Evolutionary conservation across 92 coral and sea anemone species (phyloP), one percentile per base, ranked within the genome.

Genomic region (Epizoanthus rinbou): DNA sequence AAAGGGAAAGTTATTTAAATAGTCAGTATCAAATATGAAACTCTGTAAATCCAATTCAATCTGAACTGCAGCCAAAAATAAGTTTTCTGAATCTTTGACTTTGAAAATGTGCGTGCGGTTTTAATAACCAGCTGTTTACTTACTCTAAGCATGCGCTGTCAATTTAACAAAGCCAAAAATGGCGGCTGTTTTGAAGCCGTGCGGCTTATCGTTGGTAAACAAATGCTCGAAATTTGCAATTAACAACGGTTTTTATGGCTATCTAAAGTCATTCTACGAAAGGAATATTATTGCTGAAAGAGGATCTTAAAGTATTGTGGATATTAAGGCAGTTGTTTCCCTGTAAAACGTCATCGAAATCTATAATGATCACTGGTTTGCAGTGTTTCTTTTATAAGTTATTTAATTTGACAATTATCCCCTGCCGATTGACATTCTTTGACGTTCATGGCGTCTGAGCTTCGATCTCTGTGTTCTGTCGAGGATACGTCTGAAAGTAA

Each of bases 121-220:
- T 59, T 78, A 10, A 19, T 78, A 60, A 18, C 82, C 82, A 78
- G 82, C 82, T 62, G 82, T 78, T 78, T 78, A 60, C 57, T 76
- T 43, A 39, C 35, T 62, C 28, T n/a, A 72, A 72, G 79, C 86
- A 78, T 75, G 85, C 87, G 86, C 86, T 18, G 50, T 75, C 69
- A 54, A 24, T 19, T 58, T 64, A 15, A 60, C 56, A 70, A 43
- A 66, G 62, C 50, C 43, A 82, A 89, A 89, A 89, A 89, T 89
- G 92, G 92, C 92, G 92, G 89, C 88, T 78, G 89, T 79, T 89
- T 89, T 89, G 92, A 89, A 89, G 92, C 80, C 35, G n/a, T 74
- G 73, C 75, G 84, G 69, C 85, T 76, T 76, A 68, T 54, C 89
- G 57, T 85, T 57, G 73, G 89, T 72, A 89, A 89, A 89, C 89